Conservation (phyloP, 2,888 invertebrate genomes). For the Tipula unca region DNA sequence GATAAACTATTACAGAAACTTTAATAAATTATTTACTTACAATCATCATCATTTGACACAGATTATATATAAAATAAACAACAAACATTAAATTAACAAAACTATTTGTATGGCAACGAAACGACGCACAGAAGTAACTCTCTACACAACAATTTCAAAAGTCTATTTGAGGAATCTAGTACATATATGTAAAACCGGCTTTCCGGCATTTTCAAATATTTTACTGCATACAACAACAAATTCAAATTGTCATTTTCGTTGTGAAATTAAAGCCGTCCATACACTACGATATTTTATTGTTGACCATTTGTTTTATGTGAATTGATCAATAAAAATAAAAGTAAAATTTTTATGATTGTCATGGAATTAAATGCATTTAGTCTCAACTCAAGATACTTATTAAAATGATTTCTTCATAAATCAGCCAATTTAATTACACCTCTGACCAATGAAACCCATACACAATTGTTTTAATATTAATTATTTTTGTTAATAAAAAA, state of each 20-base stretch:
- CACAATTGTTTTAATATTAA: not conserved
- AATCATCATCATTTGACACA: no score
- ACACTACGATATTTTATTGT: not conserved
- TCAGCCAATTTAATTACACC: not conserved
- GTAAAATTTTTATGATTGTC: no score
- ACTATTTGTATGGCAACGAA: no score
- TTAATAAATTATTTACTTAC: no score
- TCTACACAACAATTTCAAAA: no score
- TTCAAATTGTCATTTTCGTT: not conserved
- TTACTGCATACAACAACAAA: not conserved
- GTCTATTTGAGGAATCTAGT: no score
- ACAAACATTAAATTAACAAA: no score
- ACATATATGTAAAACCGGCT: not conserved
- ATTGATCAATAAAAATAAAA: no score
- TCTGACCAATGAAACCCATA: not conserved
- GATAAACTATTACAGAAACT: no score
- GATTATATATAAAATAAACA: no score
- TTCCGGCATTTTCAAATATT: not conserved
- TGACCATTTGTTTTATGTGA: not conserved
- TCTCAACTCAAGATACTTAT: not conserved
- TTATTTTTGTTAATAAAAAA: not conserved
- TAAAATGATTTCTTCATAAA: not conserved
- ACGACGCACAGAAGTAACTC: no score
- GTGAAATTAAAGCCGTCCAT: not conserved
- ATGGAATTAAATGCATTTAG: not conserved